Evolutionary conservation across 1,140 invertebrate genomes (phyloP), one percentile per base, ranked within the genome.

Genomic region (Nasonia longicornis): DNA sequence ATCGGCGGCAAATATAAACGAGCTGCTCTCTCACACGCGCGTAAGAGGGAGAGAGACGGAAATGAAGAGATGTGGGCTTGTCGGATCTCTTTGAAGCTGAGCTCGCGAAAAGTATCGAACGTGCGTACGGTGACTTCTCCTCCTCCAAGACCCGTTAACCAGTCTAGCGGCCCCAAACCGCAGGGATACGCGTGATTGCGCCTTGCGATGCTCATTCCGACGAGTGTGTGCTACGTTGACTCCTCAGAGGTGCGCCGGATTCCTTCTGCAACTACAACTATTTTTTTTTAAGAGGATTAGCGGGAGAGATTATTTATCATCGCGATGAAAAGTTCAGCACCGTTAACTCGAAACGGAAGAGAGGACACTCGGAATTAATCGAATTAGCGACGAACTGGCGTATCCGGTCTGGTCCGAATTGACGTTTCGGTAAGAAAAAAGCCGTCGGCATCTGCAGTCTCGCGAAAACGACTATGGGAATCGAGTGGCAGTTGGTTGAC

Each of bases 401-500:
- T 20, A 63, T 63, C 58, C 58, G 58, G 58, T 11, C 4, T 63
- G 58, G 31, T 35, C n/a, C 58, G n/a, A n/a, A n/a, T 20, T 63
- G n/a, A 16, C n/a, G n/a, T 63, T 16, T 63, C 58, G 58, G 7
- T n/a, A 0, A 63, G 14, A 63, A 63, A 63, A 63, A 63, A 63
- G 58, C 38, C 8, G 38, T 42, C 38, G 38, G 38, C 38, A 10
- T 42, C 11, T 20, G 12, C 48, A 3, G 1, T 0, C 45, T 8
- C 45, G 48, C 48, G 48, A 11, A 31, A 67, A 16, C 69, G 38
- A 77, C 85, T 86, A 83, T 86, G 85, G 84, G 88, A 89, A 89
- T 89, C 87, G 87, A 88, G 87, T 72, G 85, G 84, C 85, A 84
- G 82, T 85, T 85, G 85, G 84, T 86, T 90, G 87, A 89, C 89